phyloP scores from a whole-genome alignment of 2,113 vertebrate genomes.

The Rhynchomys soricoides region DNA sequence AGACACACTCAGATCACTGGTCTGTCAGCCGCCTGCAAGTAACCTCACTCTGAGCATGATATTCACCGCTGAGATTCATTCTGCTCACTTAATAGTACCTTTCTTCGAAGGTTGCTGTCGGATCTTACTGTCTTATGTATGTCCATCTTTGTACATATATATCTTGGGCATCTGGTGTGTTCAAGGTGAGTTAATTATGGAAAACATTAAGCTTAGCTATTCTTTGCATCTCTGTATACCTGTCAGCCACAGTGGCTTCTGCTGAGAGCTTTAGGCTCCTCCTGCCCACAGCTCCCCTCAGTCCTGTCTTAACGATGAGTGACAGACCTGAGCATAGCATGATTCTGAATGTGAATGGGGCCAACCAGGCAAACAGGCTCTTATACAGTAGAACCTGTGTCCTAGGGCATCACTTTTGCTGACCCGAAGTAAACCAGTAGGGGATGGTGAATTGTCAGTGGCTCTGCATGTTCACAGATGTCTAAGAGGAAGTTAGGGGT shows the following conservation, averaged over 20 bases:
- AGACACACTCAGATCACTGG: no score
- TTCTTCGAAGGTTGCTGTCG: not conserved
- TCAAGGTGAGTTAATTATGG: not conserved
- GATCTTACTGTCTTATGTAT: not conserved
- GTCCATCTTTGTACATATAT: no score
- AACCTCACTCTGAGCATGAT: not conserved
- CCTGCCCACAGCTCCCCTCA: no score
- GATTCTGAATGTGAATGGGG: no score
- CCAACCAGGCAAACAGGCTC: not conserved
- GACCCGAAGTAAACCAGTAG: not conserved
- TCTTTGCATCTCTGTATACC: not conserved
- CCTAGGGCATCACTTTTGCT: not conserved
- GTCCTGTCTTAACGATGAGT: not conserved
- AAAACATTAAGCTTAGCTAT: not conserved
- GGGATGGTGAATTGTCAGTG: no score
- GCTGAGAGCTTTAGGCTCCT: not conserved
- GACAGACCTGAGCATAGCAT: no score
- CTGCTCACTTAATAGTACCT: accelerated
- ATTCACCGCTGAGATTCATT: accelerated
- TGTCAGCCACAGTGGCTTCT: no score
- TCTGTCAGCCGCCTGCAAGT: no score
- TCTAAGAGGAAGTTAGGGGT: not conserved
- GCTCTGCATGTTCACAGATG: not conserved
- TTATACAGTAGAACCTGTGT: not conserved
- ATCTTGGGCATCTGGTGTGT: not conserved